Evolutionary conservation across 2,888 invertebrate genomes (phyloP), one percentile per base, ranked within the genome.

Genomic region (Escarpia spicata): DNA sequence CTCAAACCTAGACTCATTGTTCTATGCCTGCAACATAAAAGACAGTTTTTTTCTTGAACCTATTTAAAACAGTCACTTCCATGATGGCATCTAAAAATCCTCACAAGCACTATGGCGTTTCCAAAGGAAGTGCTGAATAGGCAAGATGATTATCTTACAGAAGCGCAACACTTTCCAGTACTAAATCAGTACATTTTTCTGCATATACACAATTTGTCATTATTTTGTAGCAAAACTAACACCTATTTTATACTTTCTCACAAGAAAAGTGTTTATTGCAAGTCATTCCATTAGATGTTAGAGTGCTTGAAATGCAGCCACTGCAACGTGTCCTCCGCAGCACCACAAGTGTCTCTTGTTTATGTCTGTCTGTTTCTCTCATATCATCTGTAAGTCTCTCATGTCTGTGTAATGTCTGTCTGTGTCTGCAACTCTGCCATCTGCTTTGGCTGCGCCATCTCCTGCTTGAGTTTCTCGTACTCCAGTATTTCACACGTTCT

Each of bases 401-500:
- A 12, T 37, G 37, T 37, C 52, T 6, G 26, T 26, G n/a, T 26
- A 3, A 6, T 26, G 6, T 26, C 19, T 4, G 75, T n/a, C 75
- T 75, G 75, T 3, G n/a, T 75, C 75, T 75, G 75, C 26, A 75
- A 19, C n/a, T 19, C 19, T 75, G 75, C n/a, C 26, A 75, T 26
- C 75, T 26, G 19, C 1, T 75, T 75, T 3, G 75, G 75, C 6
- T 75, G 19, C 26, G n/a, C 19, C 75, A 75, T 75, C 4, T 75
- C 75, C 6, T 75, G 19, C 75, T 44, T 92, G 19, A 92, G 26
- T 58, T 92, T 91, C 26, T 91, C 93, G 37, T 91, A 91, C 45
- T 93, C 92, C 91, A 93, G 92, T 43, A 91, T 52, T 37, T 93
- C 92, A 43, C 58, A 90, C 37, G 90, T 92, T 15, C 92, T 92